Conservation (phyloP, 2,797 vertebrate species). For the Poecilia picta region DNA sequence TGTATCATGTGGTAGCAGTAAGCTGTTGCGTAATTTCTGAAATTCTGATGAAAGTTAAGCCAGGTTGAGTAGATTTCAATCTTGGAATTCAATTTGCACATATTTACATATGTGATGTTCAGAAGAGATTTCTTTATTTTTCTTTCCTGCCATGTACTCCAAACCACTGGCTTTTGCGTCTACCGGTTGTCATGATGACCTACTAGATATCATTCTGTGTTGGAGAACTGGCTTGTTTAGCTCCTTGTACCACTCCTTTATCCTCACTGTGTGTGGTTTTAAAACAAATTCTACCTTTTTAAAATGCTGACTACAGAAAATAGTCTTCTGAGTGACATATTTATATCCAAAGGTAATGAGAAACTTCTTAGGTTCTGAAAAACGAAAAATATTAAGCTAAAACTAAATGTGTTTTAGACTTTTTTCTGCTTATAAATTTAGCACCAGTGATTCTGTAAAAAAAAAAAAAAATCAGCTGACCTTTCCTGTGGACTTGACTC, state of each 20-base stretch:
- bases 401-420: background rate
- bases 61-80: background rate
- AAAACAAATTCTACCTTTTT: background rate
- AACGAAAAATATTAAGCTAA: background rate
- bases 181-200: background rate
- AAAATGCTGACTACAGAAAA: background rate
- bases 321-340: background rate
- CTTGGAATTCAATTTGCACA: background rate
- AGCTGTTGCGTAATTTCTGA: background rate
- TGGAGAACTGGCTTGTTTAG: background rate
- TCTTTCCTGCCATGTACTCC: background rate
- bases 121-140: background rate
- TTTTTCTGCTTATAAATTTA: background rate
- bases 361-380: background rate
- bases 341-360: background rate
- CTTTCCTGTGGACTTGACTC: constrained; percentile 81
- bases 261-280: background rate
- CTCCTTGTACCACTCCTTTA: background rate
- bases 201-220: background rate
- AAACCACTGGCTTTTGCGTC: background rate
- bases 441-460: background rate
- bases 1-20: background rate
- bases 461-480: constrained; percentile 34
- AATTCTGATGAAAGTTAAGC: background rate
- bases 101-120: background rate